Evolutionary conservation across 2,113 vertebrate genomes (phyloP).

Genomic region (Carollia perspicillata): DNA sequence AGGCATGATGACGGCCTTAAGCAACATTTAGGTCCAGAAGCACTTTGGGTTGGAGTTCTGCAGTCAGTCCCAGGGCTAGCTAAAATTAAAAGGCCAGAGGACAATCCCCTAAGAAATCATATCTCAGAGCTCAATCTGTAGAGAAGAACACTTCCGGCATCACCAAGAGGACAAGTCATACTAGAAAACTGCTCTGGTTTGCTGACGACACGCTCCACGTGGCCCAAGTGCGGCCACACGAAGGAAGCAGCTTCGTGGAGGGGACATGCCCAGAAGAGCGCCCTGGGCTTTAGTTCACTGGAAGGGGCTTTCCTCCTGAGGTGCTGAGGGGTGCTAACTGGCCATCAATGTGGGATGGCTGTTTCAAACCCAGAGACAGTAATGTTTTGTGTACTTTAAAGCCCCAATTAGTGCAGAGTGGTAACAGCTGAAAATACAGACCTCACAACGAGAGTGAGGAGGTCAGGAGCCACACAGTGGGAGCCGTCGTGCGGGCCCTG

Average conservation of each 20-base stretch:
- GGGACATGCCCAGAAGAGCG: not conserved
- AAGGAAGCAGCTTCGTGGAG: not conserved
- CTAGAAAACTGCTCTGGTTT: not conserved
- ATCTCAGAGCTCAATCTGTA: not conserved
- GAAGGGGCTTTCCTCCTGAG: not conserved
- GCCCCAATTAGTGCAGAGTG: not conserved
- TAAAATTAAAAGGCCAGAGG: not conserved
- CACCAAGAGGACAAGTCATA: not conserved
- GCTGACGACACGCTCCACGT: not conserved
- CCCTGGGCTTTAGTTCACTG: not conserved
- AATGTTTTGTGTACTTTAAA: not conserved
- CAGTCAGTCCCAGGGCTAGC: not conserved
- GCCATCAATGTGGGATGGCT: not conserved
- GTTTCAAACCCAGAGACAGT: not conserved
- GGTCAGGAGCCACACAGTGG: fast-evolving
- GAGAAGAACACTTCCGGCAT: not conserved
- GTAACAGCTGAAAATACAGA: not conserved
- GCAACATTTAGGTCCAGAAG: not conserved
- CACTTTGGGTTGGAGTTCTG: not conserved
- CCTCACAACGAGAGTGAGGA: not conserved
- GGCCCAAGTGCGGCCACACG: not conserved
- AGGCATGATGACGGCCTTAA: not conserved
- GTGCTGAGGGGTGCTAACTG: not conserved
- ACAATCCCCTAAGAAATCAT: not conserved
- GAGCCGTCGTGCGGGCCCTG: not conserved